Evolutionary conservation across 1,140 invertebrate species (phyloP).

Genomic region (Neodiprion lecontei): DNA sequence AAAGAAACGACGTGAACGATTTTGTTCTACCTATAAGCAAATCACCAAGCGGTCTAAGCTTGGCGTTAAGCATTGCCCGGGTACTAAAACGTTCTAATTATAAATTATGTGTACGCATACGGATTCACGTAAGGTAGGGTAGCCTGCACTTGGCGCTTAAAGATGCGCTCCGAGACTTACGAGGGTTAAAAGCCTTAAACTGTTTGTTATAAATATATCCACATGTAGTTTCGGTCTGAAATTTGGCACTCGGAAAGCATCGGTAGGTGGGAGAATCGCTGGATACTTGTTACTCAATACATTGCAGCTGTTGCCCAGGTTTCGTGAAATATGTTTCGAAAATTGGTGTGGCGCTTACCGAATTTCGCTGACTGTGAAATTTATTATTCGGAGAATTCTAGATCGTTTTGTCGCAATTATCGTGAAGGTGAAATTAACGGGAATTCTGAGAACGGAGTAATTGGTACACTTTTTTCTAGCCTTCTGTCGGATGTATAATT

Average conservation of each 20-base stretch:
- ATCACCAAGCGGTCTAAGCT: not conserved
- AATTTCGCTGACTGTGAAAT: constrained; percentile 22
- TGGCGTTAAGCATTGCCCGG: not conserved
- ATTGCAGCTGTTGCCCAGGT: no score
- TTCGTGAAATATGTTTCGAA: no score
- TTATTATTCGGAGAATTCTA: constrained; percentile 12
- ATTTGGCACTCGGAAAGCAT: not conserved
- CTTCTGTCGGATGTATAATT: constrained; percentile 40
- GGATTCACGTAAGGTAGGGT: not conserved
- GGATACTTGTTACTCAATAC: no score
- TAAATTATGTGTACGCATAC: not conserved
- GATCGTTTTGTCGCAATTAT: not conserved
- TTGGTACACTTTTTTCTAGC: no score
- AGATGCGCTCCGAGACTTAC: not conserved
- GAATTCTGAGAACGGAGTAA: no score
- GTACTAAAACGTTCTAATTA: not conserved
- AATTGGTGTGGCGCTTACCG: not conserved
- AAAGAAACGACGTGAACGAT: no score
- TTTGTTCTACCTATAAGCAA: no score
- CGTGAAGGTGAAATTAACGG: not conserved
- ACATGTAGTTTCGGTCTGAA: not conserved
- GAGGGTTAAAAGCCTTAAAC: constrained; percentile 7
- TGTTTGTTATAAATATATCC: not conserved
- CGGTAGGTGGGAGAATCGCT: no score
- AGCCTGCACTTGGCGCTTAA: not conserved